Evolutionary conservation across 2,797 vertebrate species (phyloP), one percentile per base, ranked within the genome.

Genomic region (Silurus aristotelis): DNA sequence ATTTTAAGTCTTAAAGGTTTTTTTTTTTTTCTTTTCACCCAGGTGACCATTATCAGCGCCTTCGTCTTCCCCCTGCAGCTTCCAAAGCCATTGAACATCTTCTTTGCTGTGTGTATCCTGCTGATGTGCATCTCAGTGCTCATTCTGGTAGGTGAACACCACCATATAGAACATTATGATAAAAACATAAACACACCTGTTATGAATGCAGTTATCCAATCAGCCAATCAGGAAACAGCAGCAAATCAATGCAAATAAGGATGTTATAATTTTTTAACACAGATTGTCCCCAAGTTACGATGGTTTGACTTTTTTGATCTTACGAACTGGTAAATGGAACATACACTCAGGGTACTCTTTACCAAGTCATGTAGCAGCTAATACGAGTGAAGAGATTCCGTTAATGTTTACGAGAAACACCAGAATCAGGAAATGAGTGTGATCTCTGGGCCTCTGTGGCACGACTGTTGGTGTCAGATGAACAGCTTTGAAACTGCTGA

Each of bases 31-130:
- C 19, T 38, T 86, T 91, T 87, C 83, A 77, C 60, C 80, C 93
- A 99, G 98, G 95, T 98, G 90, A 99, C 98, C 3, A 92, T 99
- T 19, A 97, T 99, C 93, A 96, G 97, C 88, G 97, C 98, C 72
- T 97, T 99, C 86, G 94, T 99, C 87, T 98, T 99, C 91, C 98
- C 98, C 31, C 93, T 97, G 85, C 89, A 97, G 94, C 96, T 97
- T 93, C 98, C 98, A 31, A 97, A 96, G 88, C 97, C 97, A 2
- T 89, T 99, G 89, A 99, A 99, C 92, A 89, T 99, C 90, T 99
- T 99, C 95, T 98, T 99, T 82, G 97, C 97, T 72, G 92, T 97
- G 90, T 99, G 98, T 93, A 98, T 99, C 94, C 93, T 97, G 92
- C 93, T 99, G 88, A 94, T 94, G 90, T 97, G 96, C 72, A 94